Conservation (phyloP, 2,888 invertebrate species). For the Hybos culiciformis region DNA sequence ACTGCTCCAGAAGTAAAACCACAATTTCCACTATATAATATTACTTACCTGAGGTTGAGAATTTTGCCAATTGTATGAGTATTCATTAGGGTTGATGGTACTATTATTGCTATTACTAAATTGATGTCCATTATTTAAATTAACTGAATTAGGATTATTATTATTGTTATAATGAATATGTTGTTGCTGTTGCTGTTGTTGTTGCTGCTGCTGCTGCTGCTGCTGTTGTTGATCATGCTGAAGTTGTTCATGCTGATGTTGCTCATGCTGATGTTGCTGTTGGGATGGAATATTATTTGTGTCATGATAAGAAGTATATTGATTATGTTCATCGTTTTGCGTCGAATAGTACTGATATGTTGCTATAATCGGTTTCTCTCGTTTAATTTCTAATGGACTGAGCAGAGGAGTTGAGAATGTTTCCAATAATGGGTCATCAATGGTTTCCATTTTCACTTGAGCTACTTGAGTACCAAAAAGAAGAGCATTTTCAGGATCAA, state of each 20-base stretch:
- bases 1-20: too few species aligned
- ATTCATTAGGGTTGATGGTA: conserved; percentile 17
- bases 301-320: conserved; percentile 16
- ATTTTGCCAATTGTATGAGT: too few species aligned
- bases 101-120: conserved; percentile 28
- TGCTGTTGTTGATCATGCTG: conserved; percentile 17
- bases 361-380: too few species aligned
- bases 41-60: too few species aligned
- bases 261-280: conserved; percentile 24
- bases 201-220: conserved; percentile 14
- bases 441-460: conserved; percentile 68
- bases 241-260: conserved; percentile 22
- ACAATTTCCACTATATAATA: too few species aligned
- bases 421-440: conserved; percentile 47
- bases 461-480: conserved; percentile 52
- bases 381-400: conserved; percentile 69
- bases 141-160: conserved; percentile 30
- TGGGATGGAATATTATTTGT: too few species aligned
- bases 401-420: conserved; percentile 54
- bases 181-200: conserved; percentile 18
- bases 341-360: too few species aligned
- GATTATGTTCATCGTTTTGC: conserved; percentile 27
- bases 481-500: conserved; percentile 80
- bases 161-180: conserved; percentile 26
- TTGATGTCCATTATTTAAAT: neutral